phyloP scores from a whole-genome alignment of 2,113 vertebrate species.

The Chionomys nivalis region DNA sequence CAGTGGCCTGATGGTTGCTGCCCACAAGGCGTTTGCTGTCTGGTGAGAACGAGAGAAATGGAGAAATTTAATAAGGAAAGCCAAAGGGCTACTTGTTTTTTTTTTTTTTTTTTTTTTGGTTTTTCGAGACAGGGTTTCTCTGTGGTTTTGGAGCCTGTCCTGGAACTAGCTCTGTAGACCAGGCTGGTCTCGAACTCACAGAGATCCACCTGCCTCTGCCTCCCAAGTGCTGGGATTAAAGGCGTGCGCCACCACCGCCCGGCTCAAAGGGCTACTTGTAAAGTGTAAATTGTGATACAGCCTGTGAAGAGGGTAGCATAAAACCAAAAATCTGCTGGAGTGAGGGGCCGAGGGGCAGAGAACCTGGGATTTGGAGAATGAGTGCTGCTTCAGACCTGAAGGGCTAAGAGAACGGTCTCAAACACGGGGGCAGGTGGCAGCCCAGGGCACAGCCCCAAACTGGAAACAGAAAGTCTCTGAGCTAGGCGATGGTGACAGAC shows the following conservation, averaged over 20 bases:
- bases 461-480: background rate
- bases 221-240: too few relatives aligned
- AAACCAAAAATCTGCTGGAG: background rate
- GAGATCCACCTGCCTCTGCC: too few relatives aligned
- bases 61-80: slow-evolving; percentile 14
- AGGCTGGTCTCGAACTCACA: too few relatives aligned
- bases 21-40: background rate
- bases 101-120: too few relatives aligned
- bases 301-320: background rate
- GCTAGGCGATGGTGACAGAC: background rate
- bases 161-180: too few relatives aligned
- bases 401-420: background rate
- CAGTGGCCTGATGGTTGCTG: background rate
- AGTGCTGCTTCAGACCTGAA: background rate
- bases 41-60: background rate
- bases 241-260: too few relatives aligned
- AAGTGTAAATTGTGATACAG: background rate
- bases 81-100: background rate
- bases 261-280: background rate
- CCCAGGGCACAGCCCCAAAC: background rate
- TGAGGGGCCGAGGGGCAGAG: background rate
- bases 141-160: too few relatives aligned
- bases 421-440: background rate
- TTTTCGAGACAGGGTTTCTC: too few relatives aligned
- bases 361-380: background rate